Base-by-base conservation (phyloP, 2,888 invertebrate species). In the Netelia inedita region DNA sequence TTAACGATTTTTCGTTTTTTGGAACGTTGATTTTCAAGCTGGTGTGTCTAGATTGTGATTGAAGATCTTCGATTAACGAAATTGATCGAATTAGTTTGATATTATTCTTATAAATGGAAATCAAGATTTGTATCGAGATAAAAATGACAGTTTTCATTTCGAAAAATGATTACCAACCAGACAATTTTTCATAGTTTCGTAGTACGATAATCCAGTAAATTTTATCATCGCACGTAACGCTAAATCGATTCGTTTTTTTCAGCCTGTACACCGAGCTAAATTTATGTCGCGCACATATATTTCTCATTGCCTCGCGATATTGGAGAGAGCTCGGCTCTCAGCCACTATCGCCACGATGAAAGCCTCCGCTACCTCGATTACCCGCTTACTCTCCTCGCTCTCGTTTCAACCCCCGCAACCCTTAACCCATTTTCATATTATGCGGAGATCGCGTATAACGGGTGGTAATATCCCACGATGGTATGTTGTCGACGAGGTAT, bases 401-500 rank as follows among this genome's bases (percentile, higher is more conserved):
- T 66, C 69, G 46, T 11, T 14, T 5, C 50, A 23, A 53, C 1
- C 16, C 41, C 11, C n/a, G 11, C 50, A n/a, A n/a, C 63, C 63
- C 50, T 19, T 41, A 21, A 28, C 3, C 50, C 19, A 61, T 43
- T 53, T 21, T 71, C 50, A n/a, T 63, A 46, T 75, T 63, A 71
- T 78, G 63, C 63, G 46, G 63, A 82, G 23, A 57, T 65, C 57
- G 55, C 16, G 63, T 46, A 71, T 76, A 71, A 76, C 71, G 46
- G 43, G 43, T 46, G 55, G 61, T 63, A 75, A 81, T 76, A 65
- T 65, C 63, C 23, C 28, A 28, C 63, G 75, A 75, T 57, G 65
- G 71, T 72, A 65, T n/a, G 63, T 66, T 10, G 65, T 71, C 82
- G 75, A 57, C 76, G 46, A 65, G 46, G n/a, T 57, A 76, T 19